Evolutionary conservation across 2,888 invertebrate species (phyloP).

Genomic region (Plebejus anna): DNA sequence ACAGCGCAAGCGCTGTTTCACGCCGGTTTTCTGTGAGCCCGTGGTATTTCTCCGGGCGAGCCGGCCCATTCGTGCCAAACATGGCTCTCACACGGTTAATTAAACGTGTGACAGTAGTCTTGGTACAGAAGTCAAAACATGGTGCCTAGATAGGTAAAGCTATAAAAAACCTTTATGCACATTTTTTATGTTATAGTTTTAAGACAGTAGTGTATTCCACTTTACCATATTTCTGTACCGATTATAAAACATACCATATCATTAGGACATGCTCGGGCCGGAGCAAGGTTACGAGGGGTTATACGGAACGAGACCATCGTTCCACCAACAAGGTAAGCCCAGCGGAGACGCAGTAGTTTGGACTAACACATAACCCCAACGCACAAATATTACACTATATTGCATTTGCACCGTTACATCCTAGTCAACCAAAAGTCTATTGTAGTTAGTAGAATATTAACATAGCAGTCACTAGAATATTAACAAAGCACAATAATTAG

Average conservation of each 20-base stretch:
- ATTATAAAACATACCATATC: conserved; percentile 46
- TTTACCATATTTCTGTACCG: conserved; percentile 1
- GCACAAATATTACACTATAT: conserved; percentile 34
- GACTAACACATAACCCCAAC: conserved; percentile 49
- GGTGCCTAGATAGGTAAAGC: too few relatives aligned
- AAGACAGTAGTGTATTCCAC: too few relatives aligned
- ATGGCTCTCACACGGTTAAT: too few relatives aligned
- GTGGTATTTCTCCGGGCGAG: too few relatives aligned
- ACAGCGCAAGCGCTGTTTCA: too few relatives aligned
- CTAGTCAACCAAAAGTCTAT: neutral
- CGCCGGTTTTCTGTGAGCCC: too few relatives aligned
- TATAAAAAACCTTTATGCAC: too few relatives aligned
- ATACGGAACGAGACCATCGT: conserved; percentile 95
- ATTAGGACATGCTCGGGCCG: conserved; percentile 93
- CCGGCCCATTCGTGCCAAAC: too few relatives aligned
- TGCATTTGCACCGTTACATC: conserved; percentile 15
- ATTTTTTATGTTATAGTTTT: too few relatives aligned
- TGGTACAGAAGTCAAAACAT: too few relatives aligned
- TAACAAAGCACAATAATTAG: neutral
- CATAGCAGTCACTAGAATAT: neutral
- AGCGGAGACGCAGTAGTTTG: conserved; percentile 45
- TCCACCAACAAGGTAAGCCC: conserved; percentile 91
- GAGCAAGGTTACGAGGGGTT: conserved; percentile 96
- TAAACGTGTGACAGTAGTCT: too few relatives aligned
- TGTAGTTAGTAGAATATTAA: neutral